Percentiles rank a stretch among this genome's conserved stretches.
Conservation (phyloP, 2,797 vertebrate species). For the Liasis olivaceus region DNA sequence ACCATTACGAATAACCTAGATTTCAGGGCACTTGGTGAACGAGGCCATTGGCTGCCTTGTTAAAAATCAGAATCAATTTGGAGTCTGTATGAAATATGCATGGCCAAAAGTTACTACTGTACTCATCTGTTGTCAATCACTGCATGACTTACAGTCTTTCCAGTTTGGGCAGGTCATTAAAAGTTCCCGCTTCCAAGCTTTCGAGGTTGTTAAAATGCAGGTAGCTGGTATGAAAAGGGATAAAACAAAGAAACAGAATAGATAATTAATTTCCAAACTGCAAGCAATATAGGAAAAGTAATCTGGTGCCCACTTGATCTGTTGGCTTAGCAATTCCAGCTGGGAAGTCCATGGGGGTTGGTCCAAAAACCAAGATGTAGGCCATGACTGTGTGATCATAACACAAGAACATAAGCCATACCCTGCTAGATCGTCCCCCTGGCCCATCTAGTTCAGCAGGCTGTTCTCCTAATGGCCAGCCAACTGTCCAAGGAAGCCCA, state of each 20-base stretch:
- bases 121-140: not conserved
- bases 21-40: not conserved
- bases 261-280: not conserved
- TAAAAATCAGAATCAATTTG: not conserved
- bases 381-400: no score
- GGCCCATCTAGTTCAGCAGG: no score
- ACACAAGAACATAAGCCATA: no score
- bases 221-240: constrained; percentile 56
- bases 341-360: not conserved
- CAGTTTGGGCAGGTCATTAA: constrained; percentile 71
- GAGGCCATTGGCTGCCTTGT: not conserved
- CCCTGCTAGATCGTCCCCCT: no score
- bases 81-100: not conserved
- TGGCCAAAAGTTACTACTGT: not conserved
- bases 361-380: no score
- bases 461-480: no score
- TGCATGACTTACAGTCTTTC: constrained; percentile 71
- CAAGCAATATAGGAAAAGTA: not conserved
- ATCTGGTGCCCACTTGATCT: no score
- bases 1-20: not conserved
- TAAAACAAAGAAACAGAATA: constrained; percentile 16
- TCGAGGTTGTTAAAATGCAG: constrained; percentile 75
- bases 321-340: no score
- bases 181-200: constrained; percentile 65
- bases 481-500: no score